Evolutionary conservation across 2,888 invertebrate genomes (phyloP).

Genomic region (Prostheceraeus crozeri): DNA sequence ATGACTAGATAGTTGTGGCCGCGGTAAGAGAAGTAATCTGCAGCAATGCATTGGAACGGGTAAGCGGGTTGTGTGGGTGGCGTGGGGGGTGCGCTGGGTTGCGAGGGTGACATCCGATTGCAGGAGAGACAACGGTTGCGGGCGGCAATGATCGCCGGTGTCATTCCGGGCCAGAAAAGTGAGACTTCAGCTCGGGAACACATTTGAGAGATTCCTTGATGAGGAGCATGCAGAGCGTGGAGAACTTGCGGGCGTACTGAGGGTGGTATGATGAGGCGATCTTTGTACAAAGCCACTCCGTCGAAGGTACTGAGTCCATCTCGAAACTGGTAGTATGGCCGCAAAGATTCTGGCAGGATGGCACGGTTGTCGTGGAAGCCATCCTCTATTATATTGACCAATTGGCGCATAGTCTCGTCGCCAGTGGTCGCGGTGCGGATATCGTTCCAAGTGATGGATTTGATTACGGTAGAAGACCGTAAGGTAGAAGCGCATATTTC

Average conservation of each 20-base stretch:
- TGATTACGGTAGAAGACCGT: too few relatives aligned
- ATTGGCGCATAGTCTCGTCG: not conserved
- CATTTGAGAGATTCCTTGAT: constrained; percentile 7
- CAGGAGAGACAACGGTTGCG: not conserved
- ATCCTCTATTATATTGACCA: not conserved
- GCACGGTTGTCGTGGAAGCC: not conserved
- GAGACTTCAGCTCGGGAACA: constrained; percentile 36
- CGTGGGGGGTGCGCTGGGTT: constrained; percentile 39
- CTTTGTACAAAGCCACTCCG: not conserved
- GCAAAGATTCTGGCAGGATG: not conserved
- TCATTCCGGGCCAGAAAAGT: constrained; percentile 44
- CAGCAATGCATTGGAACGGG: constrained; percentile 41
- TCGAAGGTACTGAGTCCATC: constrained; percentile 41
- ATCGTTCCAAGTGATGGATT: constrained; percentile 24
- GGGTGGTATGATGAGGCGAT: constrained; percentile 46
- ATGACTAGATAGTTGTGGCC: constrained; percentile 42
- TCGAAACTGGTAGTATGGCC: constrained; percentile 50
- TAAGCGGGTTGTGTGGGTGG: constrained; percentile 41
- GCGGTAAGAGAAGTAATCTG: constrained; percentile 40
- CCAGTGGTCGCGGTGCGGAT: not conserved
- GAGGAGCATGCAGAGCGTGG: not conserved
- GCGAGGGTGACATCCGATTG: constrained; percentile 21
- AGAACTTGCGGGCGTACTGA: constrained; percentile 40
- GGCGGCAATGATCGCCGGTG: constrained; percentile 38
- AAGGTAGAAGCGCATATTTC: too few relatives aligned